Base-by-base conservation (phyloP, 2,888 invertebrate species). In the Netelia fuscicornis region DNA sequence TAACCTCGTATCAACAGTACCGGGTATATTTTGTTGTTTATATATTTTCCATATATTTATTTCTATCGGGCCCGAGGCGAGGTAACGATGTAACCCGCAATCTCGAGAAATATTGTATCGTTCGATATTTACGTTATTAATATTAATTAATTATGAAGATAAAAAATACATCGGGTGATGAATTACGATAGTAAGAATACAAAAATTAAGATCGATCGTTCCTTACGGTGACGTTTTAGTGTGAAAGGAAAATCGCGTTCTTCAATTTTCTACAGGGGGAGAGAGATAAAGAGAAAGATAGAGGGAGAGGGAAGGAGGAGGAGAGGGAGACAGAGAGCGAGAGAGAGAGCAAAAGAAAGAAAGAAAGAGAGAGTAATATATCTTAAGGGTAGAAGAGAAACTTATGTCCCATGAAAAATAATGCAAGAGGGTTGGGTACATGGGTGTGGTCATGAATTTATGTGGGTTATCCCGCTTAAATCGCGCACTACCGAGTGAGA, bases 371-470 rank as follows among this genome's bases (percentile, higher is more conserved):
- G 30, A 20, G 30, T 62, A 76, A 76, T 58, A 82, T 56, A 60
- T 68, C 62, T 62, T 25, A 54, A 67, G 20, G n/a, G 17, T 23
- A 25, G 56, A 84, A 72, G 60, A 65, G 44, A 30, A 84, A 64
- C 68, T 30, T 77, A 64, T 84, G 80, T 77, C 71, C 52, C 67
- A 23, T 11, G 54, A 54, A 81, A 72, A 68, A 84, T 81, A 81
- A 81, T 81, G 77, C 77, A 72, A 72, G 80, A 68, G 54, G 60
- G 52, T 80, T 44, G 62, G 67, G 48, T 62, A 72, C 65, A 72
- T 72, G 72, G 77, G 67, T 67, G 84, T 65, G 76, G 72, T 62
- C 54, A 44, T 71, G 75, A 80, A 84, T 84, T 80, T 80, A 79
- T 80, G 79, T 52, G 80, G 71, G 70, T 84, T 71, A 37, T 56